These are phyloP conservation scores for Phalacrocorax aristotelis DNA, from an alignment of 2,113 vertebrate genomes.

Conservation along the genomic window DNA sequence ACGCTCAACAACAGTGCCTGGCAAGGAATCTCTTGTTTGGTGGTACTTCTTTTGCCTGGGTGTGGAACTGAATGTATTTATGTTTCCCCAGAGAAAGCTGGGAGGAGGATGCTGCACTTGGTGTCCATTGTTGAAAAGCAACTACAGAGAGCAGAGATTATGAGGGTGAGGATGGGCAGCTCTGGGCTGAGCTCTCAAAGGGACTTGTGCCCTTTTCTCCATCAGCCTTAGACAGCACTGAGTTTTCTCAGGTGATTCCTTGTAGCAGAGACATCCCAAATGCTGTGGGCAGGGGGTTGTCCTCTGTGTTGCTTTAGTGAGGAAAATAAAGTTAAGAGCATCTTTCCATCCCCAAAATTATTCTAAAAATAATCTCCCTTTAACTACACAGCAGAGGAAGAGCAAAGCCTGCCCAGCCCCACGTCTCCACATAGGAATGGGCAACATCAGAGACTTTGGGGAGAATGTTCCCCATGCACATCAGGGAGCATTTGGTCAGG, in stretches of 20 bases:
- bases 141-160: background rate
- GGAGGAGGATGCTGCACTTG: background rate
- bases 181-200: background rate
- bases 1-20: background rate
- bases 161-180: background rate
- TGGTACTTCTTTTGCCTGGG: background rate
- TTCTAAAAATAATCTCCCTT: background rate
- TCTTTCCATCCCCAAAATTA: background rate
- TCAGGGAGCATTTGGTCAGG: accelerated
- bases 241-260: background rate
- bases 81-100: background rate
- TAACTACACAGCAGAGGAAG: background rate
- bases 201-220: background rate
- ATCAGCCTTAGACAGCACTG: background rate
- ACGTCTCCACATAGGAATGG: background rate
- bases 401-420: background rate
- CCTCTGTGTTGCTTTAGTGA: background rate
- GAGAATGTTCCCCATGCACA: background rate
- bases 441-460: background rate
- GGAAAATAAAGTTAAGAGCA: background rate
- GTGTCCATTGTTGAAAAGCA: background rate
- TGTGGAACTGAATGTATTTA: background rate
- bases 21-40: background rate
- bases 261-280: background rate
- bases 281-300: background rate